Evolutionary conservation across 2,888 invertebrate genomes (phyloP), one percentile per base, ranked within the genome.

Genomic region (Orchesella flavescens): DNA sequence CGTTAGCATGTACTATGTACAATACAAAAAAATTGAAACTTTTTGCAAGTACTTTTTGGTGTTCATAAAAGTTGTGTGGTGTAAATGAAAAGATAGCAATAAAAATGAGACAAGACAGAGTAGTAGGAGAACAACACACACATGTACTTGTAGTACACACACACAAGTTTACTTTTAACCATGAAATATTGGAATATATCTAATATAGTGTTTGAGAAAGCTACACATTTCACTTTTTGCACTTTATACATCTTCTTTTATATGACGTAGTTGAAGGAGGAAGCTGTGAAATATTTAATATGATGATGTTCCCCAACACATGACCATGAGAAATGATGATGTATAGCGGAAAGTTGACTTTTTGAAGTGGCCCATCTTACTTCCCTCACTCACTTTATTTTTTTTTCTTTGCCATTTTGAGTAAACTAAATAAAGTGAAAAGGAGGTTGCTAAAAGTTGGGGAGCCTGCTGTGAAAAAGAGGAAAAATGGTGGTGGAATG

Each of bases 51-150:
- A 4, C 7, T 34, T 34, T 34, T 34, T 34, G 34, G 34, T 34
- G 34, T 34, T 34, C 34, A 34, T 34, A 53, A 53, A 24, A 23
- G 24, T 61, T 61, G 24, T 61, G 24, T 13, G n/a, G 53, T 53
- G 69, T 46, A 69, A 69, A 69, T 69, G 69, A 69, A 69, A 69
- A 23, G 69, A 44, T 66, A 53, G 69, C 46, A 69, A 69, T 69
- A 69, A 69, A 69, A 61, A 34, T 43, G 72, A 72, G 72, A 34
- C n/a, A 19, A 24, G 57, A 72, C 72, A 72, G 17, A 43, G 49
- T 46, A 59, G 34, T n/a, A n/a, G n/a, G n/a, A n/a, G 34, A 34
- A 34, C 34, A 4, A 34, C n/a, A n/a, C n/a, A n/a, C n/a, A n/a
- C n/a, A n/a, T n/a, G n/a, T n/a, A n/a, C n/a, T n/a, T n/a, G n/a